phyloP scores from a whole-genome alignment of 1,140 invertebrate species.

The Hyposmocoma kahamanoa region DNA sequence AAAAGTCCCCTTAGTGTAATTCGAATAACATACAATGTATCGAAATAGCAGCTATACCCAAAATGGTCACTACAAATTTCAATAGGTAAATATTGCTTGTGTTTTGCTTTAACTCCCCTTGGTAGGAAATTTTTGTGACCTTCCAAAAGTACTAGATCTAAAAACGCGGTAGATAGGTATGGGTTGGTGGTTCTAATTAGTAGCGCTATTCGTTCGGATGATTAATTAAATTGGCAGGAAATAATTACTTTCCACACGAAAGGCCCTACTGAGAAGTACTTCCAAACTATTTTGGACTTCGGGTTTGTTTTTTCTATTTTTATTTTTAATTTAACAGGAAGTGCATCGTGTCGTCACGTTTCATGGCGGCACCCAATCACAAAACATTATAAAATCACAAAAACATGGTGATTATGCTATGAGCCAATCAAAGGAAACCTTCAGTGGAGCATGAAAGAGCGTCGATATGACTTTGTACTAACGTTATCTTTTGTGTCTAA shows the following conservation, averaged over 20 bases:
- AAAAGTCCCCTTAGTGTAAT: neutral
- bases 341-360: constrained; percentile 61
- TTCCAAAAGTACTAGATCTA: no score
- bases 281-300: no score
- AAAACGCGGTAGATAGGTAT: no score
- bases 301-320: no score
- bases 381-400: constrained; percentile 33
- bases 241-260: neutral
- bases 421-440: constrained; percentile 47
- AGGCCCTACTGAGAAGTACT: neutral
- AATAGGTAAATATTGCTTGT: no score
- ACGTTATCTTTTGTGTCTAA: constrained; percentile 10
- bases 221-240: neutral
- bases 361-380: constrained; percentile 56
- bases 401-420: constrained; percentile 53
- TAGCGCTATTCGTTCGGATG: neutral
- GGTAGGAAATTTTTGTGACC: no score
- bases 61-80: neutral
- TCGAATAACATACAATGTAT: neutral
- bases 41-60: neutral
- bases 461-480: constrained; percentile 38
- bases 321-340: constrained; percentile 46
- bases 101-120: no score
- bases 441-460: constrained; percentile 57
- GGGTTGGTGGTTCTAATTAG: neutral